Conservation (phyloP, 2,113 vertebrate genomes). For the Neogobius melanostomus region DNA sequence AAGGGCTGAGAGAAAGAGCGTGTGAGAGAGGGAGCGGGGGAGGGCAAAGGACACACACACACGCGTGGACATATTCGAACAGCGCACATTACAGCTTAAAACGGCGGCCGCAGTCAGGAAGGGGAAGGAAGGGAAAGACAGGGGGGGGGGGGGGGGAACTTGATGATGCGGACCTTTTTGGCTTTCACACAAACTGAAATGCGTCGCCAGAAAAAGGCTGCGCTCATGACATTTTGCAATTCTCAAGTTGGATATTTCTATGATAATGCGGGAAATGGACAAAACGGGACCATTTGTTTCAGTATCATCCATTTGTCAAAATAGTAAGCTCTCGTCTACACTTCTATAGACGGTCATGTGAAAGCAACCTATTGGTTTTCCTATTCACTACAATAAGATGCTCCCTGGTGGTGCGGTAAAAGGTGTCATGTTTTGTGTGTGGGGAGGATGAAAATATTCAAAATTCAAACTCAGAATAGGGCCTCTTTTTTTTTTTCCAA, state of each 20-base stretch:
- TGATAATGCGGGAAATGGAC: too few species aligned
- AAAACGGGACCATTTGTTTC: too few species aligned
- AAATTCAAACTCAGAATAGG: conserved; percentile 66
- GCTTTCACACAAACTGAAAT: background rate
- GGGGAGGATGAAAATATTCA: background rate
- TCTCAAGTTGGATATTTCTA: too few species aligned
- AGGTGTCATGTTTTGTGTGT: background rate
- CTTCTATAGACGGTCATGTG: too few species aligned
- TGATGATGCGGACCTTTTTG: conserved; percentile 8
- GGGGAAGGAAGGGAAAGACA: conserved; percentile 17
- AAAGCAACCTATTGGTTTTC: too few species aligned
- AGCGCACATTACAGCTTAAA: conserved; percentile 22
- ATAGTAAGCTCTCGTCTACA: too few species aligned
- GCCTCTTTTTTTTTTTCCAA: conserved; percentile 27
- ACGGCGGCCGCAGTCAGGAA: conserved; percentile 13
- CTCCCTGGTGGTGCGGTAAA: background rate
- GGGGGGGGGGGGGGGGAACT: conserved; percentile 11
- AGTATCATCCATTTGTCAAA: too few species aligned
- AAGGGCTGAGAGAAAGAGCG: conserved; percentile 24
- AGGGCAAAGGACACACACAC: conserved; percentile 19
- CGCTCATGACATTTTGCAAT: too few species aligned
- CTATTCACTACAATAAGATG: too few species aligned
- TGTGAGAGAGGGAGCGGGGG: conserved; percentile 13
- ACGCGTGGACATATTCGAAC: background rate
- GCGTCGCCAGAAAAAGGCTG: background rate